Conservation (phyloP, 2,113 vertebrate species). For the Orycteropus afer region DNA sequence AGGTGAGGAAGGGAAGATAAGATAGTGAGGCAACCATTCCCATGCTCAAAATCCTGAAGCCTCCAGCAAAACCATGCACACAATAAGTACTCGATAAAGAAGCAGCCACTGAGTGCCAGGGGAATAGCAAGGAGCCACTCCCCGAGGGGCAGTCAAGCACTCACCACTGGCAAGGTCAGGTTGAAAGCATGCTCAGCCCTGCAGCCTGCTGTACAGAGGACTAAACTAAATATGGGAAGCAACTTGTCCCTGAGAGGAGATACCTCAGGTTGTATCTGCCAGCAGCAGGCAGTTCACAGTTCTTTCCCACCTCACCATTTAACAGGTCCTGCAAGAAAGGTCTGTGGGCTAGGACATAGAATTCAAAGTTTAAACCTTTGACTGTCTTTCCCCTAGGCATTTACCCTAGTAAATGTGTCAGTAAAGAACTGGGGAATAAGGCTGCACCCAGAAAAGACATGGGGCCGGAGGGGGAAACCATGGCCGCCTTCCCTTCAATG, state of each 20-base stretch:
- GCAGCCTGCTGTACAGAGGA: not conserved
- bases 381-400: not conserved
- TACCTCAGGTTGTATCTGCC: not conserved
- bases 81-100: not conserved
- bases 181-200: not conserved
- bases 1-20: not conserved
- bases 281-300: not conserved
- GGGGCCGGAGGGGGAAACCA: not conserved
- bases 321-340: not conserved
- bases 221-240: not conserved
- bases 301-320: not conserved
- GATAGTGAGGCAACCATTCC: not conserved
- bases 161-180: not conserved
- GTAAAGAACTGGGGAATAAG: slow-evolving; percentile 4
- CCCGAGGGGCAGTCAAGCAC: not conserved
- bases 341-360: not conserved
- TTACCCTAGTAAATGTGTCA: not conserved
- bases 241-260: not conserved
- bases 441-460: not conserved
- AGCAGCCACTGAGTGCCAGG: not conserved
- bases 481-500: not conserved
- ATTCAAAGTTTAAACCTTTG: not conserved
- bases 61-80: not conserved
- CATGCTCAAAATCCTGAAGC: not conserved
- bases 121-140: not conserved